Evolutionary conservation across 2,113 vertebrate genomes (phyloP).

Genomic region (Burhinus oedicnemus): DNA sequence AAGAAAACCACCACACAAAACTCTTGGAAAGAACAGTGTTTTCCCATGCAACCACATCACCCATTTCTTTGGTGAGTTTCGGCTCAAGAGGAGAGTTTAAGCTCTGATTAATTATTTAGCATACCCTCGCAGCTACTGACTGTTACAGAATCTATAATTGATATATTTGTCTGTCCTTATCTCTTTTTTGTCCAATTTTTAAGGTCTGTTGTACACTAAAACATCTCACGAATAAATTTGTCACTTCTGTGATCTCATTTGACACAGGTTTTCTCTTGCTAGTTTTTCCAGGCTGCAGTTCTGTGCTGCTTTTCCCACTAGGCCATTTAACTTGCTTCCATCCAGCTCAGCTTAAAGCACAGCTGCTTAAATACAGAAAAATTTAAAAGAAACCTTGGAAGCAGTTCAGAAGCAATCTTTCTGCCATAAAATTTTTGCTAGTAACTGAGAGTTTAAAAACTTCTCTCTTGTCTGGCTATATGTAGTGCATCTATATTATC

Average conservation of each 20-base stretch:
- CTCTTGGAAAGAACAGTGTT: not conserved
- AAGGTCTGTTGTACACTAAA: not conserved
- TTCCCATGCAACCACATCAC: not conserved
- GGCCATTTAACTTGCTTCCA: not conserved
- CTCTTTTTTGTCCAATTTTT: not conserved
- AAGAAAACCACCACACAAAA: not conserved
- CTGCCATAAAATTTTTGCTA: not conserved
- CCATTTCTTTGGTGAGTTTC: not conserved
- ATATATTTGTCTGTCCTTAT: not conserved
- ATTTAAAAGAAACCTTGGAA: not conserved
- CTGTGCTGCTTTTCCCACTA: not conserved
- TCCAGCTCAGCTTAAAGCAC: not conserved
- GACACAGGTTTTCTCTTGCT: not conserved
- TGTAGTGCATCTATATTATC: not conserved
- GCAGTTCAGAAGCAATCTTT: not conserved
- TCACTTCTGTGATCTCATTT: not conserved
- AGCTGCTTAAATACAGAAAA: not conserved
- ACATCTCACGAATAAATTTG: not conserved
- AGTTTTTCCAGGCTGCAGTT: not conserved
- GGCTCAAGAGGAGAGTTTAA: not conserved
- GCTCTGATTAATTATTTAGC: not conserved
- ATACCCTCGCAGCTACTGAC: not conserved
- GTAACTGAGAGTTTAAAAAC: not conserved
- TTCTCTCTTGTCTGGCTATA: not conserved
- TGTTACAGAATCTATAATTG: not conserved